Conservation (phyloP, 2,113 vertebrate genomes). For the Daphoenositta chrysoptera region DNA sequence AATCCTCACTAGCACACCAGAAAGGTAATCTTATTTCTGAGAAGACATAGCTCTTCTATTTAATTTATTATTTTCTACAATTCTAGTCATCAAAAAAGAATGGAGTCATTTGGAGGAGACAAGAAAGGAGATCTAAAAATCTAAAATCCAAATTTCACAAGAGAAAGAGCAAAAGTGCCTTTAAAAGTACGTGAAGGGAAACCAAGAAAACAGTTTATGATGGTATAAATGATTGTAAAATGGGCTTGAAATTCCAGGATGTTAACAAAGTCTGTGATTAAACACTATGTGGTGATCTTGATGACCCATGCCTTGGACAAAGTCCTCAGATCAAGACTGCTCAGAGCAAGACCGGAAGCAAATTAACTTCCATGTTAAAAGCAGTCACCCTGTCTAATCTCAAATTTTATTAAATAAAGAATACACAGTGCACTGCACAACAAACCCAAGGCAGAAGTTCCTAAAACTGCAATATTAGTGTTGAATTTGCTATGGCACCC, state of each 20-base stretch:
- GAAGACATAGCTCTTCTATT: background rate
- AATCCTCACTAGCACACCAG: background rate
- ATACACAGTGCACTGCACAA: background rate
- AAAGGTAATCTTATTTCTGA: background rate
- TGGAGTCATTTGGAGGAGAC: background rate
- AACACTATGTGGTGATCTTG: no score
- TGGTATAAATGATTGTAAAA: background rate
- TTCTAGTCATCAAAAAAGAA: background rate
- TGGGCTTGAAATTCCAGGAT: background rate
- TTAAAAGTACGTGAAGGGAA: background rate
- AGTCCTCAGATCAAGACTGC: background rate
- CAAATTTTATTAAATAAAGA: background rate
- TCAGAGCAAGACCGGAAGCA: background rate
- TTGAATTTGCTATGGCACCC: background rate
- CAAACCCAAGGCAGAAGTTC: background rate
- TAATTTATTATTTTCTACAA: background rate
- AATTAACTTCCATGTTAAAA: background rate
- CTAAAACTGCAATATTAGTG: background rate
- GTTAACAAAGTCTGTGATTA: background rate
- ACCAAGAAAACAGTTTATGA: background rate
- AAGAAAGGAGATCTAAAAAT: background rate
- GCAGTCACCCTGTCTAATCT: background rate
- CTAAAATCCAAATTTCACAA: background rate
- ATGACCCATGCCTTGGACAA: background rate
- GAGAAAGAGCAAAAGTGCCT: background rate